Evolutionary conservation across 2,888 invertebrate species (phyloP).

Genomic region (Bimastos eiseni): DNA sequence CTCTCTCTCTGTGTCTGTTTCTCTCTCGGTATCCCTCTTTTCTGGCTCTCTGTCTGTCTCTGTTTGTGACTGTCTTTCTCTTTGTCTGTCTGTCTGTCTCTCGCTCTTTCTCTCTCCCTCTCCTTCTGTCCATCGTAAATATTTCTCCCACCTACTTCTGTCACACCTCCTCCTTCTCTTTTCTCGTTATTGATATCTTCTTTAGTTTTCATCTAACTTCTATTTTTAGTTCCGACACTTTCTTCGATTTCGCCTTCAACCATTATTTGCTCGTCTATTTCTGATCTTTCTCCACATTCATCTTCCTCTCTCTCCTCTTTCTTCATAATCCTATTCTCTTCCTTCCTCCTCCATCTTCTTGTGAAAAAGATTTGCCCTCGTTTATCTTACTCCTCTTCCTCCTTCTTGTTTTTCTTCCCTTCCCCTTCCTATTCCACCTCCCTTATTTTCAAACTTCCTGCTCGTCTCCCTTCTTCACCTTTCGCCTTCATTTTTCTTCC

Average conservation of each 20-base stretch:
- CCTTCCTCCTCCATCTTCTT: background rate
- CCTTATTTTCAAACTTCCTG: background rate
- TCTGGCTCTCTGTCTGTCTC: too few relatives aligned
- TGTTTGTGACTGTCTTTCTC: background rate
- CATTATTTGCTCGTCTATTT: background rate
- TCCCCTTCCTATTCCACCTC: background rate
- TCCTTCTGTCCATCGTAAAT: background rate
- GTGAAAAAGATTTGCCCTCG: background rate
- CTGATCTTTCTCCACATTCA: background rate
- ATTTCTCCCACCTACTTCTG: too few relatives aligned
- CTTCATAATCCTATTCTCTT: background rate
- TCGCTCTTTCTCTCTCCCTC: background rate
- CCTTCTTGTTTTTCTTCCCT: background rate
- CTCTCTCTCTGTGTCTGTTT: too few relatives aligned
- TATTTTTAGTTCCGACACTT: background rate
- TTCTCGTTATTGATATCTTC: background rate
- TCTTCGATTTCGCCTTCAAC: background rate
- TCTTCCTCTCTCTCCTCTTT: background rate
- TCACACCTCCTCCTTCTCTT: background rate
- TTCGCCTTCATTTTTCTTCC: background rate
- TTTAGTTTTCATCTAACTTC: background rate
- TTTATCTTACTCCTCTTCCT: background rate
- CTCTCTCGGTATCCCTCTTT: too few relatives aligned
- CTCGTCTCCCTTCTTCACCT: constrained; percentile 17
- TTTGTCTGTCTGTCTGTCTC: background rate